Conservation (phyloP, 1,140 invertebrate species). For the Diplogasteroides magnus region DNA sequence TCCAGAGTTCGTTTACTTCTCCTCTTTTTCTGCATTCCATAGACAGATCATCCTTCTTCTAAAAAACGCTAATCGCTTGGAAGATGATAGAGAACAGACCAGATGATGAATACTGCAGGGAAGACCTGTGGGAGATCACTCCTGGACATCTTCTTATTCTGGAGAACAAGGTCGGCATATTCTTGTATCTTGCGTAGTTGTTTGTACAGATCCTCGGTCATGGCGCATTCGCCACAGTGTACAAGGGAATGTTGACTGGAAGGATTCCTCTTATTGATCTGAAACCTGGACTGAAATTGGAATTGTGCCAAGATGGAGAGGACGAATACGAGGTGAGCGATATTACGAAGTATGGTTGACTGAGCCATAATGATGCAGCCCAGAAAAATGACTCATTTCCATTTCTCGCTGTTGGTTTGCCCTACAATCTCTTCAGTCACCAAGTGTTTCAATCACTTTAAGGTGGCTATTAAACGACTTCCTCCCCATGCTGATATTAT, state of each 20-base stretch:
- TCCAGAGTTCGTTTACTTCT: too few species aligned
- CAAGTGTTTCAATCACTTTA: too few species aligned
- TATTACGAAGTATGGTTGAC: neutral
- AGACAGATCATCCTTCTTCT: too few species aligned
- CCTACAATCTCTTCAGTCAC: too few species aligned
- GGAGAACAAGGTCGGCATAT: neutral
- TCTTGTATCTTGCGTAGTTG: too few species aligned
- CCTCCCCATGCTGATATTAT: constrained; percentile 23
- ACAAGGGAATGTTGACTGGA: neutral
- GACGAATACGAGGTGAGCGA: neutral
- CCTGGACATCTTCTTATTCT: neutral
- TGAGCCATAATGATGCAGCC: neutral
- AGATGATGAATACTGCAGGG: too few species aligned
- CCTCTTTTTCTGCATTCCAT: too few species aligned
- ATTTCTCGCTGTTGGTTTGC: too few species aligned
- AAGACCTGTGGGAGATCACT: neutral
- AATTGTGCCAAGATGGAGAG: neutral
- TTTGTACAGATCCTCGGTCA: neutral
- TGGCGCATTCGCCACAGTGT: neutral
- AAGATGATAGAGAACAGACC: too few species aligned
- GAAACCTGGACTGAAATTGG: neutral
- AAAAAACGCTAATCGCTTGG: too few species aligned
- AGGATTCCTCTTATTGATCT: neutral
- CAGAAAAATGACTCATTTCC: too few species aligned
- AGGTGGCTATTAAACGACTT: constrained; percentile 24